Evolutionary conservation across 2,113 vertebrate species (phyloP), one percentile per base, ranked within the genome.

Genomic region (Apistogramma diplotaenia): DNA sequence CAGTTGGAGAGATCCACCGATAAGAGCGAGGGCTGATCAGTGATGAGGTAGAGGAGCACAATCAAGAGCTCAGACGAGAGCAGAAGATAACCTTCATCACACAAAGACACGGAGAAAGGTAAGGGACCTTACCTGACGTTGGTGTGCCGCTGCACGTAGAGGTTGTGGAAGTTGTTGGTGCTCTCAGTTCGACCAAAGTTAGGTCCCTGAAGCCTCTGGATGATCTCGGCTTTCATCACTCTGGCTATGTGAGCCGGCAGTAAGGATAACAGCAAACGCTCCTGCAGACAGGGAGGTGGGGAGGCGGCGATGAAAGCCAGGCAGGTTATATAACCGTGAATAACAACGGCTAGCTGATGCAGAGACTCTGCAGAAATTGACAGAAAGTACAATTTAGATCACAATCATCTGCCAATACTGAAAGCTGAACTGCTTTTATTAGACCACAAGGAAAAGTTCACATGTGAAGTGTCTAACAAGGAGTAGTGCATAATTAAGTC

Each of bases 171-270:
- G 93, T 99, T 99, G 95, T 99, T 99, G 79, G 97, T 96, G 89
- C 97, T 99, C 90, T 99, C 98, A 18, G 97, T 93, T 43, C 97
- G 97, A 35, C 98, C 97, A 2, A 97, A 97, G 81, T 97, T 98
- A n/a, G 98, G 98, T 43, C 97, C 98, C 89, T 99, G 96, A 29
- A 99, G 92, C 78, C 98, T 94, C 93, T 99, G 98, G 92, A 99
- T 99, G 91, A 99, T 99, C 94, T 99, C 98, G 0, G 97, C 98
- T 86, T 99, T 99, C 98, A 99, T 99, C 86, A 99, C 98, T 90
- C 97, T 94, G 79, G 98, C 98, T 18, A 99, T 99, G 86, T 99
- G 98, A 60, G 98, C 96, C 0, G 98, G 98, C 61, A 99, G 94
- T 75, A 99, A 85, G 72, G 98, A 99, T 33, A 99, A 94, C 2